Base-by-base conservation (phyloP, 2,888 invertebrate genomes). In the Yponomeuta malinellus region DNA sequence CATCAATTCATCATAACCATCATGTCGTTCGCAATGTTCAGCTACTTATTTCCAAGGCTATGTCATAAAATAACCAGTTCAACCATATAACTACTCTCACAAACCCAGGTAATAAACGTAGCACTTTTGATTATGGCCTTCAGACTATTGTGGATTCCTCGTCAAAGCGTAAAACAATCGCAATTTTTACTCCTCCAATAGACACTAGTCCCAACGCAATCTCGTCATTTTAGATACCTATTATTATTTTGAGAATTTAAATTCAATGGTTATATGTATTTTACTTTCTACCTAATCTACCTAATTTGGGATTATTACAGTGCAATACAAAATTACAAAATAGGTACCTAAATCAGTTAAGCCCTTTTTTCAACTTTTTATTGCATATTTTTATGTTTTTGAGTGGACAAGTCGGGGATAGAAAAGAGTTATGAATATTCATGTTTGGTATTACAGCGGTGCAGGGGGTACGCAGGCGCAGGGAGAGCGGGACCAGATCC, bases 391-490 rank as follows among this genome's bases (percentile, higher is more conserved):
- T 31, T 68, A 52, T 68, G 43, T 68, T 43, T 68, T 68, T 52
- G 68, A 23, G 48, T 31, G 68, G 68, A n/a, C 48, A 23, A 68
- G 48, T 68, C 68, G 33, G 70, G 63, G 70, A 70, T 70, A 79
- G 78, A 84, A 86, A 86, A 87, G 83, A 85, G 81, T 81, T 83
- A 90, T 91, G 90, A 90, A 91, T 91, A 91, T 91, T 90, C 90
- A 91, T 90, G 84, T 78, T 78, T 75, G 75, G 80, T 87, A 89
- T 90, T 90, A 88, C 88, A 86, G 87, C 88, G 86, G 85, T 43
- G 43, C 8, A 37, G 9, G 63, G 82, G 85, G 84, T 78, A 78
- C 78, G 80, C 75, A 87, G 89, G 86, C 86, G 82, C 85, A 84
- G 78, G 77, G 78, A 80, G 76, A 78, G 79, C 78, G 79, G 29